phyloP scores from a whole-genome alignment of 1,140 invertebrate species.

The Drosophila dunni region DNA sequence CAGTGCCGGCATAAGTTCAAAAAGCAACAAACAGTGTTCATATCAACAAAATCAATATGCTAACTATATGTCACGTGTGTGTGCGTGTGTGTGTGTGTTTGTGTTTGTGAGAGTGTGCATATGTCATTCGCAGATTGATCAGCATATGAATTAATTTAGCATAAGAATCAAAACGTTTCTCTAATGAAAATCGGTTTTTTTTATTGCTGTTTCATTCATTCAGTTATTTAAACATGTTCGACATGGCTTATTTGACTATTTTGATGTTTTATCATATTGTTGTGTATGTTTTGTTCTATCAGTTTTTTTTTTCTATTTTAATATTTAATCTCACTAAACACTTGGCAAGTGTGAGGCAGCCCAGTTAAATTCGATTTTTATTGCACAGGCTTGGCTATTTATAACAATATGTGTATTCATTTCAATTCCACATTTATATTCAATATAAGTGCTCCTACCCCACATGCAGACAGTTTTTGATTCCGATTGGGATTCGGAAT shows the following conservation, averaged over 20 bases:
- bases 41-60: slow-evolving; percentile 43
- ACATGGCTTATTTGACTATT: slow-evolving; percentile 69
- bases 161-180: slow-evolving; percentile 81
- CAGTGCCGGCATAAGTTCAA: slow-evolving; percentile 72
- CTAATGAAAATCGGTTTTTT: slow-evolving; percentile 70
- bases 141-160: slow-evolving; percentile 78
- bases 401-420: slow-evolving; percentile 30
- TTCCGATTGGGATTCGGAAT: slow-evolving; percentile 25
- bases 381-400: slow-evolving; percentile 38
- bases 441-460: slow-evolving; percentile 32
- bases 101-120: slow-evolving; percentile 16
- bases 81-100: slow-evolving; percentile 9
- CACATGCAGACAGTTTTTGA: slow-evolving; percentile 28
- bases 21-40: slow-evolving; percentile 39
- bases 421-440: slow-evolving; percentile 42
- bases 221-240: slow-evolving; percentile 63
- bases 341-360: slow-evolving; percentile 27
- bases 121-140: slow-evolving; percentile 66
- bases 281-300: neutral
- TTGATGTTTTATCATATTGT: slow-evolving; percentile 26
- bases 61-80: slow-evolving; percentile 28
- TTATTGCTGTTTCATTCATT: slow-evolving; percentile 65
- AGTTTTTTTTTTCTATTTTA: slow-evolving; percentile 1
- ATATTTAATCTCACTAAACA: slow-evolving; percentile 31
- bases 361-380: slow-evolving; percentile 41